Base-by-base conservation (phyloP, 2,797 vertebrate genomes). In the Antennarius maculatus region DNA sequence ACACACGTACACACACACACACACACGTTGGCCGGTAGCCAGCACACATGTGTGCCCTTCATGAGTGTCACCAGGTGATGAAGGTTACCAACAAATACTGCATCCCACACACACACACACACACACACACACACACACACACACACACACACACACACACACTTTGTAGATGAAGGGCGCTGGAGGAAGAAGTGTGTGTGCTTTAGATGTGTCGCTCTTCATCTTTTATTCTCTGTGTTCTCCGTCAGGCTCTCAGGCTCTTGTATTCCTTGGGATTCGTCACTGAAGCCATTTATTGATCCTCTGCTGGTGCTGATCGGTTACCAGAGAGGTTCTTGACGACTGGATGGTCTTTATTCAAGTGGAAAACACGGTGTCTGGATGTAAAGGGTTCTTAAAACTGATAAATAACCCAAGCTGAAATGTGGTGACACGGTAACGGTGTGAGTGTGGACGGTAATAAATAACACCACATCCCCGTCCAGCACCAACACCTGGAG, bases 61-160 rank as follows among this genome's bases (percentile, higher is more conserved):
- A 61, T 79, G 70, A 75, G 64, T 77, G 77, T 65, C 54, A 7
- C 69, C 66, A 74, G 75, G 80, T 86, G 83, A 88, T 87, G 86
- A 90, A 88, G 87, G 85, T 85, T 77, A 86, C 48, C 61, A 17
- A 31, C 67, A 77, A 66, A 76, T 39, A 46, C 73, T 55, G 58
- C 73, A 73, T 53, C 6, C 54, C 64, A 48, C 31, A 34, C 5
- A 56, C 54, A 62, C 54, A 60, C 57, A 62, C 61, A 62, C 61
- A 57, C 46, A 56, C 37, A 43, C 43, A 56, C 64, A 48, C 31
- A 34, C 2, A 56, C 54, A 62, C 54, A 60, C 52, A 62, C 61
- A 71, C 63, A 64, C 56, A 47, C 48, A 62, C 61, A 53, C 46
- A 56, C 37, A 43, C 43, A 59, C 64, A 48, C 37, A 29, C 3